Evolutionary conservation across 2,797 vertebrate species (phyloP).

Genomic region (Pseudochirops cupreus): DNA sequence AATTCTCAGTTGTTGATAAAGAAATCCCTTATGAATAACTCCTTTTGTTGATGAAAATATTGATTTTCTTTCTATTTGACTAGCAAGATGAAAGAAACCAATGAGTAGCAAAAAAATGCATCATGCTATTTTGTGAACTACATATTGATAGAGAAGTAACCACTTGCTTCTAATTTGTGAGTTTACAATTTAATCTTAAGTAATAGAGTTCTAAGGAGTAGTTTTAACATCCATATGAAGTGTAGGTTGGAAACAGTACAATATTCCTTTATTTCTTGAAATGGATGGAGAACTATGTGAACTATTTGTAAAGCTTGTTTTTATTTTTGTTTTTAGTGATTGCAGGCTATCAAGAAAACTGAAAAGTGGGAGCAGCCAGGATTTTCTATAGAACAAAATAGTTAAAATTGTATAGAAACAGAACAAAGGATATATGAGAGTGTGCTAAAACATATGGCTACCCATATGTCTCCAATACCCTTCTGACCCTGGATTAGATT

Average conservation of each 20-base stretch:
- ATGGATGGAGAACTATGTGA: slow-evolving; percentile 17
- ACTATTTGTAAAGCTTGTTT: slow-evolving; percentile 31
- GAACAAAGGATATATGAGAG: slow-evolving; percentile 52
- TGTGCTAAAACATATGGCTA: slow-evolving; percentile 59
- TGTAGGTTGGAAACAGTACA: slow-evolving; percentile 52
- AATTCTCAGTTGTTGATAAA: slow-evolving; percentile 29
- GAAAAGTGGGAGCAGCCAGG: slow-evolving; percentile 9
- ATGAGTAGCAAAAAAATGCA: slow-evolving; percentile 14
- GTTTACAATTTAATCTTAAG: slow-evolving; percentile 15
- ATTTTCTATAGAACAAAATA: slow-evolving; percentile 50
- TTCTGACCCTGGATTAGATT: slow-evolving; percentile 64
- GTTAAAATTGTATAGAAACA: slow-evolving; percentile 46
- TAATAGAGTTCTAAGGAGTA: slow-evolving; percentile 15
- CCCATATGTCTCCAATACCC: slow-evolving; percentile 55
- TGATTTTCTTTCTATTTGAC: slow-evolving; percentile 26
- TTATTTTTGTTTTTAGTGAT: slow-evolving; percentile 20
- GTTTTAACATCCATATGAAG: slow-evolving; percentile 22
- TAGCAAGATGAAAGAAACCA: slow-evolving; percentile 13
- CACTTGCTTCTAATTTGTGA: slow-evolving; percentile 23
- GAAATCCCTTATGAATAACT: neutral
- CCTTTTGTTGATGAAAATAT: slow-evolving; percentile 41
- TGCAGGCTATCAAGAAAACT: slow-evolving; percentile 48
- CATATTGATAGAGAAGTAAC: slow-evolving; percentile 5
- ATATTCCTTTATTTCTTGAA: neutral
- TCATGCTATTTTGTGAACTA: slow-evolving; percentile 27